A percentile compares a stretch with the other conserved stretches of the same genome.
Conservation (phyloP, 2,888 invertebrate genomes). For the Spisula solida region DNA sequence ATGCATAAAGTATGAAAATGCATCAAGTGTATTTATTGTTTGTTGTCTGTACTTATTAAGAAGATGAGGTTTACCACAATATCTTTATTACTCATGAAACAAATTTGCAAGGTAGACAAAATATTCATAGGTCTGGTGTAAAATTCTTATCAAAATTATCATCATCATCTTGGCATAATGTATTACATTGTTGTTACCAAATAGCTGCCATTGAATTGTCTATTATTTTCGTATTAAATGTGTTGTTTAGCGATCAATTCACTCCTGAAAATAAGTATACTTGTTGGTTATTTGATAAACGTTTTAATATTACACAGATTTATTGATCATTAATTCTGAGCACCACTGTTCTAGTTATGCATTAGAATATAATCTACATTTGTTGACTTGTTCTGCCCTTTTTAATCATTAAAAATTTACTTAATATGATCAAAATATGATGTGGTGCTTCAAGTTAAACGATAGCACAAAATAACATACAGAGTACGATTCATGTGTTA, state of each 20-base stretch:
- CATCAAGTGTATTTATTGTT: no score
- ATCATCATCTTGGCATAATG: conserved; percentile 6
- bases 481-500: no score
- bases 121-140: not conserved
- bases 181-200: not conserved
- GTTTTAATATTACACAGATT: no score
- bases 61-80: not conserved
- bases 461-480: no score
- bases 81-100: not conserved
- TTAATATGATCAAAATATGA: no score
- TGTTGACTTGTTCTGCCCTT: no score
- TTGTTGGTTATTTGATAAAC: not conserved
- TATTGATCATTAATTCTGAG: no score
- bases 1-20: no score
- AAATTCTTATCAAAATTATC: not conserved
- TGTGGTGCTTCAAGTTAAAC: no score
- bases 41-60: not conserved
- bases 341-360: no score
- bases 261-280: not conserved
- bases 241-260: not conserved
- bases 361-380: no score
- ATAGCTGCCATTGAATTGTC: not conserved
- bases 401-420: no score
- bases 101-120: not conserved
- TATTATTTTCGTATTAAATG: not conserved